Evolutionary conservation across 2,797 vertebrate species (phyloP).

Genomic region (Anolis apletophallus): DNA sequence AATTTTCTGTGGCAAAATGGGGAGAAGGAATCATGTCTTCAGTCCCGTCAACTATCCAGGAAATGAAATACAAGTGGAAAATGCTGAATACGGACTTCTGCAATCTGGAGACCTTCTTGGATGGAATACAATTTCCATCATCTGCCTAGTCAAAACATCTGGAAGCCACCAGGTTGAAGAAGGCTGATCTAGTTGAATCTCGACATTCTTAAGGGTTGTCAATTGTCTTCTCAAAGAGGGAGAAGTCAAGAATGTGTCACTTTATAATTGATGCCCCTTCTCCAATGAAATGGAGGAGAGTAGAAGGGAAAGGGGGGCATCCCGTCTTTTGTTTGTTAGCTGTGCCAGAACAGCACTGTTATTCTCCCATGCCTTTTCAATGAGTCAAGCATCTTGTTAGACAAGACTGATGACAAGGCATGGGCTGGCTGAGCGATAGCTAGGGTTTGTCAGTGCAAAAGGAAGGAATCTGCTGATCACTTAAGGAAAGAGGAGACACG

Average conservation of each 20-base stretch:
- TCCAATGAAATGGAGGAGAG: conserved; percentile 37
- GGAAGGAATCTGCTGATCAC: conserved; percentile 83
- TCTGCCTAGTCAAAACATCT: background rate
- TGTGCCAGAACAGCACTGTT: conserved; percentile 71
- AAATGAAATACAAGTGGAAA: conserved; percentile 51
- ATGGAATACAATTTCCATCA: background rate
- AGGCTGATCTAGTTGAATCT: conserved; percentile 54
- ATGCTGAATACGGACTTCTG: conserved; percentile 47
- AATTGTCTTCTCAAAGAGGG: conserved; percentile 85
- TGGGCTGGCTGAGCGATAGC: conserved; percentile 53
- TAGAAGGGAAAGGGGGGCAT: conserved; percentile 58
- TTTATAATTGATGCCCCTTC: conserved; percentile 74
- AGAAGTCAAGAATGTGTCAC: conserved; percentile 87
- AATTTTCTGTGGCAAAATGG: background rate
- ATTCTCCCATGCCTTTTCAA: conserved; percentile 86
- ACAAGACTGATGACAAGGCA: conserved; percentile 87
- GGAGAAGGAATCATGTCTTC: background rate
- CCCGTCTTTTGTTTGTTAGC: conserved; percentile 66
- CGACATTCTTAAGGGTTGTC: conserved; percentile 74
- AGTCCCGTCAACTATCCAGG: background rate
- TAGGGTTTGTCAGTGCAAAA: conserved; percentile 77
- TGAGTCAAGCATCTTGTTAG: conserved; percentile 84
- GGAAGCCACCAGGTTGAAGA: background rate
- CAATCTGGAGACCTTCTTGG: background rate
- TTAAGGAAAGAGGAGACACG: conserved; percentile 81